These are phyloP conservation scores for Hypercompe scribonia DNA, from an alignment of 2,888 invertebrate species.

Conservation along the genomic window DNA sequence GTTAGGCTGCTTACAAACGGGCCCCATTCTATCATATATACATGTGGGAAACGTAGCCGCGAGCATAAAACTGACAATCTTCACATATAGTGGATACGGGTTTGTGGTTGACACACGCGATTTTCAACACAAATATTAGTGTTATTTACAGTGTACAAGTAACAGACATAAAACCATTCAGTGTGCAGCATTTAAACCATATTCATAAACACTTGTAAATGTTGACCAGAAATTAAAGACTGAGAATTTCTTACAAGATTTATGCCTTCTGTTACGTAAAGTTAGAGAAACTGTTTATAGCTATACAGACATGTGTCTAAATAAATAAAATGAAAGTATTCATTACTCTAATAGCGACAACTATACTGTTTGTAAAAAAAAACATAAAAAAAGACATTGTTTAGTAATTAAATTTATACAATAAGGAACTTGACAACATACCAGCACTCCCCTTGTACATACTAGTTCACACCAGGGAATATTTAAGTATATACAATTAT, in stretches of 20 bases:
- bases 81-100: neutral
- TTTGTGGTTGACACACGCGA: conserved; percentile 3
- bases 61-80: neutral
- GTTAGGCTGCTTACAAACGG: conserved; percentile 59
- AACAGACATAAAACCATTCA: neutral
- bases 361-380: neutral
- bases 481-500: neutral
- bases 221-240: neutral
- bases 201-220: conserved; percentile 5
- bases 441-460: neutral
- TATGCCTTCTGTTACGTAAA: neutral
- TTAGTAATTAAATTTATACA: neutral
- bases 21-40: conserved; percentile 52
- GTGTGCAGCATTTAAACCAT: neutral
- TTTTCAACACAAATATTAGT: conserved; percentile 2
- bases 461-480: neutral
- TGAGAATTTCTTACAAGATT: neutral
- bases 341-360: neutral
- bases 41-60: conserved; percentile 50
- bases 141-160: conserved; percentile 4
- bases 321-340: neutral
- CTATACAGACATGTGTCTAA: neutral
- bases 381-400: neutral
- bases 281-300: neutral
- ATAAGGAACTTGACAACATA: neutral